phyloP scores from a whole-genome alignment of 2,113 vertebrate species.

The Corythornis madagascariensis region DNA sequence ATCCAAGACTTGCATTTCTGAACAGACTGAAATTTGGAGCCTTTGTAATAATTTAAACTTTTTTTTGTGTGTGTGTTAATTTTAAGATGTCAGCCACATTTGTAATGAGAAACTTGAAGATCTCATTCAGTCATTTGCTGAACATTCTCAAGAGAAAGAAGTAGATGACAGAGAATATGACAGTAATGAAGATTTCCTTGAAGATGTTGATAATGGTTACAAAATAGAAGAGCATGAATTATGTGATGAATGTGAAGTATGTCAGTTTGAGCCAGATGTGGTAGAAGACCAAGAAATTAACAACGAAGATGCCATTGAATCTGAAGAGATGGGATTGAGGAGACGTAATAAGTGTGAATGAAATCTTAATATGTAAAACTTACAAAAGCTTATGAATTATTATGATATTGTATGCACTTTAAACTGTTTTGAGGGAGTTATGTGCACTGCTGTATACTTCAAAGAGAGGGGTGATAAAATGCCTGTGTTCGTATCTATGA shows the following conservation, averaged over 20 bases:
- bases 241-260: constrained; percentile 23
- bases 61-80: neutral
- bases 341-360: constrained; percentile 80
- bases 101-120: constrained; percentile 83
- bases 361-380: constrained; percentile 24
- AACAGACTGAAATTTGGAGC: neutral
- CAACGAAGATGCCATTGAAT: neutral
- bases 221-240: constrained; percentile 37
- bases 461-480: constrained; percentile 17
- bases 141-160: constrained; percentile 51
- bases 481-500: neutral
- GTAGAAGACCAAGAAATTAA: constrained; percentile 42
- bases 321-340: constrained; percentile 71
- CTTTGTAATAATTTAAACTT: neutral
- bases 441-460: constrained; percentile 37
- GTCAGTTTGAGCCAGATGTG: constrained; percentile 41
- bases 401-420: constrained; percentile 56
- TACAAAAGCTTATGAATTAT: neutral
- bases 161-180: constrained; percentile 1
- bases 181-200: neutral
- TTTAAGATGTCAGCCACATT: constrained; percentile 60
- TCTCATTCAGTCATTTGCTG: constrained; percentile 82
- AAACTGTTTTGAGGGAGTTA: constrained; percentile 33
- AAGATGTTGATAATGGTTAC: constrained; percentile 7
- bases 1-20: neutral